Percentiles rank a stretch among this genome's conserved stretches.
phyloP scores from a whole-genome alignment of 2,113 vertebrate species.

The Sturnus vulgaris region DNA sequence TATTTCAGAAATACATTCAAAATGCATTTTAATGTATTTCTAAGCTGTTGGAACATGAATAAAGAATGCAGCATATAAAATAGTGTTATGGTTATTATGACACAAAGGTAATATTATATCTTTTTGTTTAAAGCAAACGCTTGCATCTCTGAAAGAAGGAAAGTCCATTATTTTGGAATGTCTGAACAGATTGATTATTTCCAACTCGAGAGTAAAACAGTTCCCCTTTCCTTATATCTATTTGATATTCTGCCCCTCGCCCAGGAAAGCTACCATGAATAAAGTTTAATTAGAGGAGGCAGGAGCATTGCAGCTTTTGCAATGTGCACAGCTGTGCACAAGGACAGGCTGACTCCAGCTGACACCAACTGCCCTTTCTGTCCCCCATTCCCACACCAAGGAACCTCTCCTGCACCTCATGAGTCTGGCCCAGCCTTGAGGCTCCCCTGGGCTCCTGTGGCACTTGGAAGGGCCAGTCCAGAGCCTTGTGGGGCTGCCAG shows the following conservation, averaged over 20 bases:
- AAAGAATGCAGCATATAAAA: background rate
- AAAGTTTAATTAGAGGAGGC: background rate
- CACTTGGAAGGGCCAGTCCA: accelerated
- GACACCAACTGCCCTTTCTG: background rate
- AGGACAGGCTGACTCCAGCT: background rate
- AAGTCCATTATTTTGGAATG: background rate
- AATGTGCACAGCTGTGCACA: too few species aligned
- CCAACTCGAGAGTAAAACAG: background rate
- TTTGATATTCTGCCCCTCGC: accelerated
- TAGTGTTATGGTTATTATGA: background rate
- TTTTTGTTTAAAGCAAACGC: background rate
- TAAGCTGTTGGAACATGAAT: background rate
- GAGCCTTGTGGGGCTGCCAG: background rate
- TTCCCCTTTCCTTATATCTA: accelerated
- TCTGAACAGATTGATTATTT: background rate
- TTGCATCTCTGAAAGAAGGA: background rate
- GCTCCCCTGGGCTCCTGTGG: accelerated
- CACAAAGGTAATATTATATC: background rate
- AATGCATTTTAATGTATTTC: background rate
- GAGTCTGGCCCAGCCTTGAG: accelerated
- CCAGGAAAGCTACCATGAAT: background rate
- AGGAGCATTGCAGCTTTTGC: accelerated
- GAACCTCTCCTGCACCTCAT: accelerated
- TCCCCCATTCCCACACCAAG: accelerated
- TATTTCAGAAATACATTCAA: background rate